Percentiles rank a stretch among this genome's conserved stretches.
These are phyloP conservation scores for Nycticryphes semicollaris DNA, from an alignment of 2,113 vertebrate species.

Conservation along the genomic window DNA sequence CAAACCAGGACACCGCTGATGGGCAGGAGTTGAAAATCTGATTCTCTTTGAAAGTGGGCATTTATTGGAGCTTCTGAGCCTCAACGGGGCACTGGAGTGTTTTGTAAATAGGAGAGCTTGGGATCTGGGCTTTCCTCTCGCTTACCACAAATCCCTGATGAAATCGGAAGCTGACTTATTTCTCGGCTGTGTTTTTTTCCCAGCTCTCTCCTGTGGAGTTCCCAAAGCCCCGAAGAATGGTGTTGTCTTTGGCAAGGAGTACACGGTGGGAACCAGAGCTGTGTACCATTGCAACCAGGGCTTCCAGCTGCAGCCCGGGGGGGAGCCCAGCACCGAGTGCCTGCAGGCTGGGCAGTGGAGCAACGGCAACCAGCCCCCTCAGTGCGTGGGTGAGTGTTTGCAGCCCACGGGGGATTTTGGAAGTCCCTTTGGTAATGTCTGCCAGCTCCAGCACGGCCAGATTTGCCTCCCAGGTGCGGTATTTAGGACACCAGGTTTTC, in stretches of 20 bases:
- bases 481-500: not conserved
- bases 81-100: not conserved
- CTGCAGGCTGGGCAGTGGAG: slow-evolving; percentile 91
- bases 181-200: accelerated
- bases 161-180: not conserved
- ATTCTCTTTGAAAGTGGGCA: not conserved
- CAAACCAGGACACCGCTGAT: too few species aligned
- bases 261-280: slow-evolving; percentile 89
- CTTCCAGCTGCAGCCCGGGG: slow-evolving; percentile 80
- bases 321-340: slow-evolving; percentile 80
- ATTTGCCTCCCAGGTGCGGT: not conserved
- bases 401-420: accelerated
- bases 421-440: too few species aligned
- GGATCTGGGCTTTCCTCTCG: not conserved
- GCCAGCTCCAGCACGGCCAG: not conserved
- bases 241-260: slow-evolving; percentile 89
- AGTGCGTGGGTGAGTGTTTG: slow-evolving; percentile 84
- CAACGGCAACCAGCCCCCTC: slow-evolving; percentile 83
- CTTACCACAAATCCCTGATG: accelerated
- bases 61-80: not conserved
- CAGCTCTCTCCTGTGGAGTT: slow-evolving; percentile 93
- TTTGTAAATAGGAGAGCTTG: accelerated
- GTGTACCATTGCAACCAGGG: slow-evolving; percentile 89
- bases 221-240: slow-evolving; percentile 89
- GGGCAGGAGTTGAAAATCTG: not conserved